Evolutionary conservation across 2,888 invertebrate species (phyloP).

Genomic region (Mimumesa dahlbomi): DNA sequence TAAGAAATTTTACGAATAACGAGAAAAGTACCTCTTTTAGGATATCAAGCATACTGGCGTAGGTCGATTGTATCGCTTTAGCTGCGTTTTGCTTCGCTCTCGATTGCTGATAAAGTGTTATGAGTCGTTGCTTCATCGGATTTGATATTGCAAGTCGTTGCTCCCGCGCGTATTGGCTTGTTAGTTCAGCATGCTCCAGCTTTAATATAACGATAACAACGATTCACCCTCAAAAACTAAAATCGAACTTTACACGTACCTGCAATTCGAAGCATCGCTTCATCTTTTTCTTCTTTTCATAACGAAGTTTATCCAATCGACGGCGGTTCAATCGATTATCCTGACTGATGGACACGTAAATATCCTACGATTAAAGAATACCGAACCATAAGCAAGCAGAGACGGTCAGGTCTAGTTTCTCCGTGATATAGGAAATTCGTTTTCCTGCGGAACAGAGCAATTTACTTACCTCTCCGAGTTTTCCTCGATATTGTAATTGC

Average conservation of each 20-base stretch:
- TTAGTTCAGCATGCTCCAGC: conserved; percentile 63
- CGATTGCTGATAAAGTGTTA: conserved; percentile 82
- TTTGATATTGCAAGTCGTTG: conserved; percentile 43
- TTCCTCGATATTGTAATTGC: conserved; percentile 81
- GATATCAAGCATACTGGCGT: conserved; percentile 84
- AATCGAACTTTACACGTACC: conserved; percentile 75
- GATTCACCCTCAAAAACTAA: background rate
- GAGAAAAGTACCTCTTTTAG: conserved; percentile 76
- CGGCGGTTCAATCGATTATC: conserved; percentile 85
- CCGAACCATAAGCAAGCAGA: background rate
- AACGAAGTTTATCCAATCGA: conserved; percentile 83
- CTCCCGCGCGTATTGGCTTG: conserved; percentile 18
- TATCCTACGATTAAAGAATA: conserved; percentile 80
- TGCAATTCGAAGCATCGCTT: conserved; percentile 83
- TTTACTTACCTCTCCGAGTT: conserved; percentile 3
- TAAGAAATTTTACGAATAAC: background rate
- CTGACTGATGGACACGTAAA: conserved; percentile 83
- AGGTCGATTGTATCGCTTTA: conserved; percentile 84
- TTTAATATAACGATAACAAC: conserved; percentile 27
- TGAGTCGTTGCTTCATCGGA: conserved; percentile 58
- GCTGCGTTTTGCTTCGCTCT: conserved; percentile 85
- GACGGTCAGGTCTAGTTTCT: background rate
- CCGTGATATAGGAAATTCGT: too few relatives aligned
- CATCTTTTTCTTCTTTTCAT: conserved; percentile 84
- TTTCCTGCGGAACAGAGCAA: too few relatives aligned